Conservation (phyloP, 2,888 invertebrate genomes). For the Conistra vaccinii region DNA sequence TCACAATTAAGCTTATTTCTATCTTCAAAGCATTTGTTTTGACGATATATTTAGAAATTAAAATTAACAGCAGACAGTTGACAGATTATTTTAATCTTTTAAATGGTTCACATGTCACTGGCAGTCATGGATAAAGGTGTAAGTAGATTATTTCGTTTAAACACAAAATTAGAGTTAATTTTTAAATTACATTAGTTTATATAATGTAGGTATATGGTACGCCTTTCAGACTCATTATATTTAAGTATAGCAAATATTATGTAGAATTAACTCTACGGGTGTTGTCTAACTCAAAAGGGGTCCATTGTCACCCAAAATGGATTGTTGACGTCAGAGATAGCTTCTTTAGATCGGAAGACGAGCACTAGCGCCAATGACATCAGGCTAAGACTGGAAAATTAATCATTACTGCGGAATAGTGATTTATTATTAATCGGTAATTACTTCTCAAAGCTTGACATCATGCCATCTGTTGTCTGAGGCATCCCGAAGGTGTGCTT, state of each 20-base stretch:
- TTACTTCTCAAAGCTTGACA: neutral
- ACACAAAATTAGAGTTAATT: no score
- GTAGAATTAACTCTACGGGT: neutral
- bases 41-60: neutral
- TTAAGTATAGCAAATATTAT: neutral
- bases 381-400: neutral
- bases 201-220: neutral
- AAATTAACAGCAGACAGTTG: neutral
- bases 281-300: neutral
- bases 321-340: neutral
- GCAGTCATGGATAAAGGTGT: neutral
- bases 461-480: neutral
- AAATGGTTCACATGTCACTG: conserved; percentile 22
- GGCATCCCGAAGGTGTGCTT: neutral
- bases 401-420: neutral
- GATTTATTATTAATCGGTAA: neutral
- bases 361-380: neutral
- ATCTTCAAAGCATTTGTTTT: conserved; percentile 11
- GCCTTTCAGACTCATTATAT: neutral
- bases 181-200: neutral
- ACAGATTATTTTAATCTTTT: conserved; percentile 21
- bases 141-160: conserved; percentile 9
- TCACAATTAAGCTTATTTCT: neutral
- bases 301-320: neutral
- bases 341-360: neutral